phyloP scores from a whole-genome alignment of 2,113 vertebrate species.

The Pteronura brasiliensis region DNA sequence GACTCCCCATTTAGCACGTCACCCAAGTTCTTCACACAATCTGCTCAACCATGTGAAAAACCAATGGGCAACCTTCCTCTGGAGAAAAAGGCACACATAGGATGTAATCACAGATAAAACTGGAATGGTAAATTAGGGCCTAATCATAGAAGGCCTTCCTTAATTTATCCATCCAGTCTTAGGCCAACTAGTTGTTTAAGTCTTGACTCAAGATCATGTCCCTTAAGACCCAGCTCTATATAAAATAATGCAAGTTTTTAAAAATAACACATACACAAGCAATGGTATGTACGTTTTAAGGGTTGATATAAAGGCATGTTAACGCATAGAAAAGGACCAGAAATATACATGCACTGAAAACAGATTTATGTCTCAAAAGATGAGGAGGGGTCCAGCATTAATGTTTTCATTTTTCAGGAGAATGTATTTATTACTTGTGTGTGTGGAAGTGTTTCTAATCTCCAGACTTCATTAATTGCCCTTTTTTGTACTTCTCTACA shows the following conservation, averaged over 20 bases:
- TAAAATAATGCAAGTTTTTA: neutral
- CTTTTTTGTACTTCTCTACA: neutral
- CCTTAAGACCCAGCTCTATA: neutral
- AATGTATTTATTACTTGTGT: neutral
- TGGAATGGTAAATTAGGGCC: neutral
- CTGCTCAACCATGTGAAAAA: neutral
- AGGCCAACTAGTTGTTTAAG: neutral
- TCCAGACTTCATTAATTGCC: neutral
- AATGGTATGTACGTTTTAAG: neutral
- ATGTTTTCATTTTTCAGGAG: neutral
- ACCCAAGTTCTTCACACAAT: neutral
- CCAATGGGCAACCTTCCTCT: neutral
- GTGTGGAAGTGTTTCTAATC: neutral
- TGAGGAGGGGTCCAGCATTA: neutral
- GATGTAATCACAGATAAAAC: neutral
- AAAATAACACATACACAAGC: neutral
- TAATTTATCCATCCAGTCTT: neutral
- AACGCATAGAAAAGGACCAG: neutral
- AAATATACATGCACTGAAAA: conserved; percentile 1
- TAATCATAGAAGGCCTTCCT: neutral
- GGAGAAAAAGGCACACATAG: neutral
- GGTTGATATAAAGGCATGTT: neutral
- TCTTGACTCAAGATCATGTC: neutral
- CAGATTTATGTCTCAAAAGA: neutral
- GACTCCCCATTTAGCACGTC: neutral